A percentile compares a stretch with the other conserved stretches of the same genome.
Evolutionary conservation across 2,888 invertebrate species (phyloP).

Genomic region (Drosophila vallismaia): DNA sequence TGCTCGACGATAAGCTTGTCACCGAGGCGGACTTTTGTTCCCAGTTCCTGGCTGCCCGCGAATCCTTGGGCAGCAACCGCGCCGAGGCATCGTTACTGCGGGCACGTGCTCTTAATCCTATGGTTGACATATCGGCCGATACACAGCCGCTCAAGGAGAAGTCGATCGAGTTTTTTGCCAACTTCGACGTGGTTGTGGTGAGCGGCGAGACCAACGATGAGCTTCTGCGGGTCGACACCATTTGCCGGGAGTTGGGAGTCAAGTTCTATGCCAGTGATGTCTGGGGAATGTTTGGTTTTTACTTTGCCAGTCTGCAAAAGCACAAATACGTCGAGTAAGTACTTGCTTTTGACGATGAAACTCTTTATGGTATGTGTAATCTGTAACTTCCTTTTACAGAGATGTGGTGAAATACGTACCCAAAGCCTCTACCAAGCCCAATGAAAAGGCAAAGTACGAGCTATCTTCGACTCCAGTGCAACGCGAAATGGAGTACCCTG

Average conservation of each 20-base stretch:
- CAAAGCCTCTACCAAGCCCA: slow-evolving; percentile 84
- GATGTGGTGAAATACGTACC: slow-evolving; percentile 84
- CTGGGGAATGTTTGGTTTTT: slow-evolving; percentile 96
- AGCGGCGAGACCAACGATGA: slow-evolving; percentile 90
- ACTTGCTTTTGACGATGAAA: neutral
- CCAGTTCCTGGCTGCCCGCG: slow-evolving; percentile 92
- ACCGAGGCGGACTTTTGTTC: slow-evolving; percentile 89
- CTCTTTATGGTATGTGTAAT: neutral
- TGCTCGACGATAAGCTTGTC: slow-evolving; percentile 91
- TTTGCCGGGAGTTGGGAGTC: slow-evolving; percentile 89
- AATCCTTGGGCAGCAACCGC: slow-evolving; percentile 91
- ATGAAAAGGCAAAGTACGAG: slow-evolving; percentile 85
- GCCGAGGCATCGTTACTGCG: slow-evolving; percentile 92
- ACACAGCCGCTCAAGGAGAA: slow-evolving; percentile 87
- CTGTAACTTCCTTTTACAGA: slow-evolving; percentile 80
- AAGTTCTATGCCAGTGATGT: slow-evolving; percentile 96
- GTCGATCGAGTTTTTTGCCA: slow-evolving; percentile 88
- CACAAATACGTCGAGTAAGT: slow-evolving; percentile 92
- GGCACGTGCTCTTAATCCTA: slow-evolving; percentile 95
- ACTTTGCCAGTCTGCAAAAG: slow-evolving; percentile 93
- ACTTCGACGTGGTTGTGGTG: slow-evolving; percentile 93
- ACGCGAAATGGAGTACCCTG: slow-evolving; percentile 87
- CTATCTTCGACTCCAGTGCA: slow-evolving; percentile 87
- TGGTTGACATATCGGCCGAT: slow-evolving; percentile 92
- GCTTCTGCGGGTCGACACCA: slow-evolving; percentile 89